Conservation (phyloP, 2,797 vertebrate genomes). For the Artibeus lituratus region DNA sequence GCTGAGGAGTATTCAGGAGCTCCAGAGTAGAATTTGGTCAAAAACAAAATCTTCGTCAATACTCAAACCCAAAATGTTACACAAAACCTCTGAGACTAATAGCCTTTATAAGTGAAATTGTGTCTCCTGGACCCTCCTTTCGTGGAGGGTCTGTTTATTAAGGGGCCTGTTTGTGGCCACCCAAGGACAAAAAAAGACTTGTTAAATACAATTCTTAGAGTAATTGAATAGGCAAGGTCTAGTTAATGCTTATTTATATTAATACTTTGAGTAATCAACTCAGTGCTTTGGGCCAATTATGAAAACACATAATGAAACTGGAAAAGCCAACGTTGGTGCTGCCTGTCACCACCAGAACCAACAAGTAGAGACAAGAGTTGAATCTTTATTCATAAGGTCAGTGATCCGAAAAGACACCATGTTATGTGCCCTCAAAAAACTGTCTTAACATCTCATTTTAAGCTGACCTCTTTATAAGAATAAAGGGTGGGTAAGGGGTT, state of each 20-base stretch:
- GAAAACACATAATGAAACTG: too few relatives aligned
- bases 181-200: neutral
- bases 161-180: neutral
- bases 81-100: neutral
- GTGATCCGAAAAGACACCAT: too few relatives aligned
- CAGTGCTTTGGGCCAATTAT: too few relatives aligned
- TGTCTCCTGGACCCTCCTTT: neutral
- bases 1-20: neutral
- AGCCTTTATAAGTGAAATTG: neutral
- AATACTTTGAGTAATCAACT: too few relatives aligned
- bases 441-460: too few relatives aligned
- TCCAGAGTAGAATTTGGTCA: neutral
- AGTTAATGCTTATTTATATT: neutral
- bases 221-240: neutral
- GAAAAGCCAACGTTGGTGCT: too few relatives aligned
- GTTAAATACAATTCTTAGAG: neutral
- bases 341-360: too few relatives aligned
- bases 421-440: too few relatives aligned
- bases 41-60: neutral
- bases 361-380: too few relatives aligned
- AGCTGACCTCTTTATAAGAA: too few relatives aligned
- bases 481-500: too few relatives aligned
- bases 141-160: neutral
- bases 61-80: neutral
- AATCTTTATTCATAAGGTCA: too few relatives aligned